Base-by-base conservation (phyloP, 2,888 invertebrate species). In the Netelia fuscicornis region DNA sequence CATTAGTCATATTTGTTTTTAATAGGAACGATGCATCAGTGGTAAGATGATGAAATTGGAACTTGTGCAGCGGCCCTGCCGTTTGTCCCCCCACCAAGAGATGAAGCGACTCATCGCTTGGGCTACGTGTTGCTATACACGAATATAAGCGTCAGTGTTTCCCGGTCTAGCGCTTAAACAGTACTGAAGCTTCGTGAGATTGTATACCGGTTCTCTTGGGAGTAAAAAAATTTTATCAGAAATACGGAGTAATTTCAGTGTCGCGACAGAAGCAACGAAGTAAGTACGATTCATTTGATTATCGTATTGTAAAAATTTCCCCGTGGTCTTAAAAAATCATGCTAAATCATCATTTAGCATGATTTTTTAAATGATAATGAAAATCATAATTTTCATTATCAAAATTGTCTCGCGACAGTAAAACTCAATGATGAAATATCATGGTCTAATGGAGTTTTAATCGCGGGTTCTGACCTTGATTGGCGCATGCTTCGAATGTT, bases 91-190 rank as follows among this genome's bases (percentile, higher is more conserved):
- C 81, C 84, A 77, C 84, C 60, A 13, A 13, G 58, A 5, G 17
- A 10, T 2, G 5, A 76, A 9, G 6, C n/a, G 42, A 71, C 23
- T 71, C 81, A 64, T 20, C 71, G 71, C 9, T 48, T 23, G 17
- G 23, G 54, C 72, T 81, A 84, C 84, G 84, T 84, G 84, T 56
- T 74, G 48, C 56, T 48, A 54, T 60, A 62, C 81, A 64, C 77
- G 81, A 25, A 84, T 77, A 78, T 70, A 74, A 84, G 25, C 72
- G 37, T 60, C 77, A 84, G 84, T 78, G 20, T 67, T 72, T 67
- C 30, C 23, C 81, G 77, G 58, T 56, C 56, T 72, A n/a, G 23
- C 30, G 60, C 30, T 30, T 25, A 37, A 48, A 84, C 80, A 44
- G 30, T 2, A 79, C 42, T 60, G 30, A 54, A 17, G n/a, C 25